Conservation (phyloP, 1,140 invertebrate species). For the Oscheius sp. region DNA sequence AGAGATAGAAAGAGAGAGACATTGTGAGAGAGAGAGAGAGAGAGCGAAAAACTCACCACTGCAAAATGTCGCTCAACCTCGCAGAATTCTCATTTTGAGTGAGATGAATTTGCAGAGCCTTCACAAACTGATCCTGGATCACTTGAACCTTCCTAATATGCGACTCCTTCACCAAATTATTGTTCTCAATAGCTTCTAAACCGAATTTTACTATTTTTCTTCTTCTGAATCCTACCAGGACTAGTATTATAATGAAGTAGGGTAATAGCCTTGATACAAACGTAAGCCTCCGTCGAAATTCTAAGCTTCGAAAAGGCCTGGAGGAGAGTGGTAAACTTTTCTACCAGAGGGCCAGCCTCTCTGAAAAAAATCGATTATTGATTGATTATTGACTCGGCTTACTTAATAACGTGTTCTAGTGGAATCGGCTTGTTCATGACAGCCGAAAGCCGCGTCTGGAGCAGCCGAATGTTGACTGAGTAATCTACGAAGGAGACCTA, state of each 20-base stretch:
- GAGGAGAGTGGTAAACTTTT: constrained; percentile 59
- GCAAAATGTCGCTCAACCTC: constrained; percentile 55
- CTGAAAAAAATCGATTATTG: constrained; percentile 42
- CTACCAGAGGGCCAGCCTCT: constrained; percentile 62
- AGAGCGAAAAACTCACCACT: constrained; percentile 36
- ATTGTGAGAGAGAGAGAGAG: too few species aligned
- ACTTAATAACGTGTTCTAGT: constrained; percentile 55
- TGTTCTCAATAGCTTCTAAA: background rate
- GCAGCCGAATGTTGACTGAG: constrained; percentile 47
- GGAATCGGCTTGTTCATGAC: constrained; percentile 58
- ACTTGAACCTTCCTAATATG: constrained; percentile 43
- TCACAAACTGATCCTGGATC: constrained; percentile 61
- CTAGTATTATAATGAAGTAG: constrained; percentile 52
- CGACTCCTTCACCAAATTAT: constrained; percentile 5
- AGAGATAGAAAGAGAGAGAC: too few species aligned
- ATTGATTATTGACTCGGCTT: constrained; percentile 9
- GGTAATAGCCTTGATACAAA: constrained; percentile 62
- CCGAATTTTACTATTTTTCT: background rate
- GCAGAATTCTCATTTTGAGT: constrained; percentile 53
- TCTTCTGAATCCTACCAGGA: background rate
- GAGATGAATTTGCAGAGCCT: constrained; percentile 59
- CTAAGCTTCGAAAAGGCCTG: constrained; percentile 53
- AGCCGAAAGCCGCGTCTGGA: constrained; percentile 53
- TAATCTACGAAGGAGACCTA: constrained; percentile 48
- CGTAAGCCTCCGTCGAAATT: constrained; percentile 61